Percentiles rank a stretch among this genome's conserved stretches.
Conservation (phyloP, 2,797 vertebrate genomes). For the Neostethus bicornis region DNA sequence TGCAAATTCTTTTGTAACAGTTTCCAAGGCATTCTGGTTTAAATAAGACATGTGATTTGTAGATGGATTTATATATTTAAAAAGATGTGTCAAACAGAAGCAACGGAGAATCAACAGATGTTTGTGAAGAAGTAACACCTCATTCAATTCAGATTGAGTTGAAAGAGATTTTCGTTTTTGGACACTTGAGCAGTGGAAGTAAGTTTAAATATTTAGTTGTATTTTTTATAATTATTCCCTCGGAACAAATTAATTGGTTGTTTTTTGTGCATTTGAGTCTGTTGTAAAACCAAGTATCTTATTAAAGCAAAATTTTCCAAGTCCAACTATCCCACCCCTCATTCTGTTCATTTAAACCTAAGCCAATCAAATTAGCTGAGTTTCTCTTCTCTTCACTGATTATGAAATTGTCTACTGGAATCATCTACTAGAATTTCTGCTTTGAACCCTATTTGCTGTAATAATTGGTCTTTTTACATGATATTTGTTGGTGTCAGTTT, state of each 20-base stretch:
- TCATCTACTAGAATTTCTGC: constrained; percentile 21
- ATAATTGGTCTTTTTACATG: constrained; percentile 15
- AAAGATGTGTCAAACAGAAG: background rate
- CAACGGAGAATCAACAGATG: background rate
- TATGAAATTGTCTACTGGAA: constrained; percentile 51
- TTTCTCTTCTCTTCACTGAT: constrained; percentile 18
- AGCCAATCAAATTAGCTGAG: constrained; percentile 32
- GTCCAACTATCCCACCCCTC: constrained; percentile 11
- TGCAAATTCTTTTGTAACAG: background rate
- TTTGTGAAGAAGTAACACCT: background rate
- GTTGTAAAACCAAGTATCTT: constrained; percentile 38
- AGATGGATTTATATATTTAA: too few relatives aligned
- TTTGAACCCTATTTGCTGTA: constrained; percentile 1
- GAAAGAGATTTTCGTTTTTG: too few relatives aligned
- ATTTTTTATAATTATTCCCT: too few relatives aligned
- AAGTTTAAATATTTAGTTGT: too few relatives aligned
- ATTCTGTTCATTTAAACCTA: constrained; percentile 43
- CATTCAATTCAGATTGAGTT: background rate
- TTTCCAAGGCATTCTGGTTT: background rate
- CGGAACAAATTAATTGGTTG: too few relatives aligned
- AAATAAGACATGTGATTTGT: background rate
- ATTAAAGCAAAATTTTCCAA: constrained; percentile 57
- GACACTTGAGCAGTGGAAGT: too few relatives aligned
- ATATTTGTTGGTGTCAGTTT: background rate
- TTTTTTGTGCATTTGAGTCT: background rate